Evolutionary conservation across 1,140 invertebrate genomes (phyloP).

Genomic region (Amyelois transitella): DNA sequence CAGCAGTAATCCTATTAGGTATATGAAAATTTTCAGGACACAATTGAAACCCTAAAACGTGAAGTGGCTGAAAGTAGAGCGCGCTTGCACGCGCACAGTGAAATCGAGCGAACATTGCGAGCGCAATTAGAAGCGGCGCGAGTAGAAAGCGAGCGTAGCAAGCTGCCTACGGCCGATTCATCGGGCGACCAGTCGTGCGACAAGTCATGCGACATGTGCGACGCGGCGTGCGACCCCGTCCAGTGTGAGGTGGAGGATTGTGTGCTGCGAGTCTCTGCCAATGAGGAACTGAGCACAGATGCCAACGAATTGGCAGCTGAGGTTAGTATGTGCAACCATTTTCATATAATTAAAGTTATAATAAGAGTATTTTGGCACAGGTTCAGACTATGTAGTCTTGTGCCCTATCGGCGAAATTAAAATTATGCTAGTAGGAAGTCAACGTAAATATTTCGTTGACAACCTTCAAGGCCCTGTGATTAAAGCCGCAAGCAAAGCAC

Average conservation of each 20-base stretch:
- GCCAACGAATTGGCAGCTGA: slow-evolving; percentile 64
- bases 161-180: slow-evolving; percentile 15
- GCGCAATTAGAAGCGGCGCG: slow-evolving; percentile 61
- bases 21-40: slow-evolving; percentile 41
- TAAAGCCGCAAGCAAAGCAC: no score
- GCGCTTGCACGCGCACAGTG: slow-evolving; percentile 54
- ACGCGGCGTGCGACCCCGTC: slow-evolving; percentile 59
- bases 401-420: no score
- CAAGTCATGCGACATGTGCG: slow-evolving; percentile 29
- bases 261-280: slow-evolving; percentile 41
- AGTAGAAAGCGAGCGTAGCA: slow-evolving; percentile 34
- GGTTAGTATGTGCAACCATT: slow-evolving; percentile 27
- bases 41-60: slow-evolving; percentile 63
- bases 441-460: no score
- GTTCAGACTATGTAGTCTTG: no score
- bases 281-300: slow-evolving; percentile 60
- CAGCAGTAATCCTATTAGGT: no score
- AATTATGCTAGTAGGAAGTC: no score
- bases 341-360: background rate
- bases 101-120: slow-evolving; percentile 59
- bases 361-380: background rate
- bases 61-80: slow-evolving; percentile 64
- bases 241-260: slow-evolving; percentile 47
- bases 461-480: no score
- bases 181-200: slow-evolving; percentile 16